Percentiles rank a stretch among this genome's conserved stretches.
Conservation (phyloP, 2,888 invertebrate species). For the Archips xylosteana region DNA sequence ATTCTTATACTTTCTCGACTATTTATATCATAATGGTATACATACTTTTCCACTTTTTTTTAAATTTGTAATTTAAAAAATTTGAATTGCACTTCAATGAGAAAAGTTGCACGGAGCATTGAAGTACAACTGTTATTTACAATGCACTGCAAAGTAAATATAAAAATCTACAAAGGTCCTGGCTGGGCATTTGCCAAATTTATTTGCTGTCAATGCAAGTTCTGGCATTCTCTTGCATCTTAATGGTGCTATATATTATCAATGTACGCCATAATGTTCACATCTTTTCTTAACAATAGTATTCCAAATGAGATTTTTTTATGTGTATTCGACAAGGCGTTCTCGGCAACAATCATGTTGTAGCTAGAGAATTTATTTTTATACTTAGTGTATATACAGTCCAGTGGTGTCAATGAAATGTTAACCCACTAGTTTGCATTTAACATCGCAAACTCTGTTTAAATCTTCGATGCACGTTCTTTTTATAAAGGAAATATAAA, state of each 20-base stretch:
- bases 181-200: constrained; percentile 30
- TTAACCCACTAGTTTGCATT: constrained; percentile 37
- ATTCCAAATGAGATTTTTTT: constrained; percentile 36
- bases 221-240: constrained; percentile 33
- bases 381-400: constrained; percentile 40
- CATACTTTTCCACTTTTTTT: not conserved
- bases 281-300: constrained; percentile 29
- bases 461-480: constrained; percentile 40
- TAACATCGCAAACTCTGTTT: constrained; percentile 36
- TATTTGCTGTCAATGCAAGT: constrained; percentile 41
- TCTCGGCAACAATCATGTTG: constrained; percentile 39
- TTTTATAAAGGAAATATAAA: constrained; percentile 38
- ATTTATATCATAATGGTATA: not conserved
- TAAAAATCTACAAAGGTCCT: constrained; percentile 4
- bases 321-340: constrained; percentile 34
- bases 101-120: not conserved
- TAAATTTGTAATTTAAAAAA: not conserved
- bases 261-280: constrained; percentile 21
- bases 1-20: not conserved
- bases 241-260: constrained; percentile 41
- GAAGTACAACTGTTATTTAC: not conserved
- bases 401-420: constrained; percentile 31
- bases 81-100: not conserved
- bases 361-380: constrained; percentile 43
- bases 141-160: not conserved